Percentiles rank a stretch among this genome's conserved stretches.
Conservation (phyloP, 2,113 vertebrate genomes). For the Brachyistius frenatus region DNA sequence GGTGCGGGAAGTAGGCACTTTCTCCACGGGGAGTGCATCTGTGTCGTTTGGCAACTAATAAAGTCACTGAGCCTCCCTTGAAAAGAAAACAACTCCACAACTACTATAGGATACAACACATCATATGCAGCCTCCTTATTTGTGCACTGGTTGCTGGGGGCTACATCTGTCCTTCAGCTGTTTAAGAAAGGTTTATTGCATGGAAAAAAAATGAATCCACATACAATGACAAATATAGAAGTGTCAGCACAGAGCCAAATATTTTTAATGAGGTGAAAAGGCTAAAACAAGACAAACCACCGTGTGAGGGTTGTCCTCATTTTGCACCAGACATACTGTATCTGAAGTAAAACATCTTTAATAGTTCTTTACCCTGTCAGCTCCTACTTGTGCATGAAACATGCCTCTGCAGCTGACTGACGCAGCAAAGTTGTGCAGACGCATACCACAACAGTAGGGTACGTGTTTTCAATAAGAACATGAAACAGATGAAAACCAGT, state of each 20-base stretch:
- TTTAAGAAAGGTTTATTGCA: not conserved
- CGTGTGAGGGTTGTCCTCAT: no score
- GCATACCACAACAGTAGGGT: no score
- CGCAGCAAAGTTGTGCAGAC: not conserved
- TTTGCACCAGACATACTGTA: not conserved
- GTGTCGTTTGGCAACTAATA: constrained; percentile 46
- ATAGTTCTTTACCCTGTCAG: no score
- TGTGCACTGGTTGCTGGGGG: not conserved
- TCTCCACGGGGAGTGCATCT: constrained; percentile 32
- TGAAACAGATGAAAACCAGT: no score
- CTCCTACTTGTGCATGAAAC: not conserved
- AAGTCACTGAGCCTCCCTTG: constrained; percentile 14
- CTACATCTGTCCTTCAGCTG: not conserved
- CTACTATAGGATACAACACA: constrained; percentile 14
- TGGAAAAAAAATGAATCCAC: not conserved
- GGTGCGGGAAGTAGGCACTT: constrained; percentile 42
- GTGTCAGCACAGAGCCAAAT: not conserved
- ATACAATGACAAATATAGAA: constrained; percentile 1
- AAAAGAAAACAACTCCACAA: not conserved
- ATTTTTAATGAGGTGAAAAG: not conserved
- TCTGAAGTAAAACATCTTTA: not conserved
- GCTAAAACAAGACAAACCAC: not conserved
- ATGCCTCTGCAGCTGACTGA: constrained; percentile 10
- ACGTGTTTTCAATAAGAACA: not conserved
- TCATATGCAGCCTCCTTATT: constrained; percentile 5